Conservation (phyloP, 2,888 invertebrate species). For the Callyntrura sp. region DNA sequence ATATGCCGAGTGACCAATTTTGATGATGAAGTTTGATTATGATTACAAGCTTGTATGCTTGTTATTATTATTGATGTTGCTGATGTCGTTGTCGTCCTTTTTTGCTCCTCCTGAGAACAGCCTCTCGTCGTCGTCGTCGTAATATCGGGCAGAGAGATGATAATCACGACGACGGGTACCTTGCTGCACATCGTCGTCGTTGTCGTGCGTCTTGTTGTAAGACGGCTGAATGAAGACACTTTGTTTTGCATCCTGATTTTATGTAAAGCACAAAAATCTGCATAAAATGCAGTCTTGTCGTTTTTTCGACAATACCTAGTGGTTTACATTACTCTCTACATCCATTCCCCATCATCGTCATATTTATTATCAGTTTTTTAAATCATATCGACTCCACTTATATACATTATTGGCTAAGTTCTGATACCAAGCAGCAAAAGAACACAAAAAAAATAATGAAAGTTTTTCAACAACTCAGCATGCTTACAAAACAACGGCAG, state of each 20-base stretch:
- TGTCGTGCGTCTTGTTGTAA: conserved; percentile 41
- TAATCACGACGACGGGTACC: conserved; percentile 60
- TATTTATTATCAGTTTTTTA: conserved; percentile 43
- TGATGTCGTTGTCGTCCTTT: conserved; percentile 12
- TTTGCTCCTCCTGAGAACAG: conserved; percentile 27
- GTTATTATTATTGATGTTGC: conserved; percentile 45
- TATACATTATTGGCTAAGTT: conserved; percentile 31
- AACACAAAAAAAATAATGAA: conserved; percentile 66
- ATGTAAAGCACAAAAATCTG: conserved; percentile 42
- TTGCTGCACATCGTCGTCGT: neutral
- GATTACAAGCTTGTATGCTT: conserved; percentile 62
- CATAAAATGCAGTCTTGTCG: conserved; percentile 9
- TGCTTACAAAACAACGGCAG: conserved; percentile 12
- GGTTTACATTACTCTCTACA: conserved; percentile 13
- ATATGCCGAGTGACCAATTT: conserved; percentile 61
- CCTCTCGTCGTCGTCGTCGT: neutral
- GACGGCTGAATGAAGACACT: conserved; percentile 16
- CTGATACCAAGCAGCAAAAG: conserved; percentile 13
- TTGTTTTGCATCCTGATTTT: conserved; percentile 58
- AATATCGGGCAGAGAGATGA: conserved; percentile 39
- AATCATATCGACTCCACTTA: conserved; percentile 53
- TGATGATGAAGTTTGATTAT: conserved; percentile 59
- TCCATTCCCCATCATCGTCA: neutral
- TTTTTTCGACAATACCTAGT: neutral
- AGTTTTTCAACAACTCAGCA: conserved; percentile 66